Evolutionary conservation across 1,140 invertebrate genomes (phyloP), one percentile per base, ranked within the genome.

Genomic region (Arctopsyche grandis): DNA sequence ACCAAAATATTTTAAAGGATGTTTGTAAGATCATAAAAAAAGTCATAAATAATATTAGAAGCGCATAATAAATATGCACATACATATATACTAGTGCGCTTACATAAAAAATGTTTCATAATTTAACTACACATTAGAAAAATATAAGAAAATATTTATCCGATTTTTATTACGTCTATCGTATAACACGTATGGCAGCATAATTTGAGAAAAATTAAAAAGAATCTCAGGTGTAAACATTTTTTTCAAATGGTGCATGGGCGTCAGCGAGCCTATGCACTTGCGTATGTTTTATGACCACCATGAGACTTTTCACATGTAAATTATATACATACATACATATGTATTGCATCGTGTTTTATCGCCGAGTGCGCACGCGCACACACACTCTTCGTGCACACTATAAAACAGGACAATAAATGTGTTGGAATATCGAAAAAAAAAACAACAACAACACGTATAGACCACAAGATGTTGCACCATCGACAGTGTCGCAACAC

Each of bases 261-360:
- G 29, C 29, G 29, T 19, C 56, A 21, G 56, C 56, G 7, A 60
- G 21, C 14, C 14, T 10, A 38, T 60, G 16, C 56, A 60, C 63
- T 21, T 66, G 12, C 63, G 24, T 19, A 22, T 66, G 63, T 66
- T 66, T 66, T 66, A 66, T 66, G 24, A 66, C 63, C 63, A 66
- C 24, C 44, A 71, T 71, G 69, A 71, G 69, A 71, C 44, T 71
- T 71, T 71, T 71, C 69, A 71, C 69, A 71, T 48, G 69, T 71
- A 71, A 71, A 71, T 71, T 48, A 46, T 38, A 66, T 21, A 21
- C n/a, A n/a, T n/a, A n/a, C n/a, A n/a, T n/a, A n/a, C n/a, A n/a
- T n/a, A n/a, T n/a, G n/a, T 26, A 5, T 66, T 66, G 69, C 24
- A 66, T 44, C 69, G 43, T n/a, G 44, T 71, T 71, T 71, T 46